Percentiles rank a stretch among this genome's conserved stretches.
Conservation (phyloP, 2,113 vertebrate genomes). For the Stictonetta naevosa region DNA sequence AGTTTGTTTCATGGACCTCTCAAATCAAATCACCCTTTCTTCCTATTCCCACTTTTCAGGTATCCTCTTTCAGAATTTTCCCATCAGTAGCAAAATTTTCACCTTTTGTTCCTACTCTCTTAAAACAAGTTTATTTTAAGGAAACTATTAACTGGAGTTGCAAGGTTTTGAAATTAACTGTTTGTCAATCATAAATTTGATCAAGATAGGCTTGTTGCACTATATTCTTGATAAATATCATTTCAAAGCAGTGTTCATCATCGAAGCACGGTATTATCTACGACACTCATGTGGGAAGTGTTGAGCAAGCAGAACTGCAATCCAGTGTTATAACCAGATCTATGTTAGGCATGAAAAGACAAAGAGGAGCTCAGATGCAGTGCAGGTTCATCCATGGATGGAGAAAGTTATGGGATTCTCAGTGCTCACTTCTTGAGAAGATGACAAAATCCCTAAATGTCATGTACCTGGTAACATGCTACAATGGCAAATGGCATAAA, state of each 20-base stretch:
- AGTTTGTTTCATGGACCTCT: background rate
- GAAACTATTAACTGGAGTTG: background rate
- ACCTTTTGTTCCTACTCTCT: background rate
- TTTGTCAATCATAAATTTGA: background rate
- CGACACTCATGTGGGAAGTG: rapidly evolving
- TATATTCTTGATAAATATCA: background rate
- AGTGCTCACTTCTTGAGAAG: background rate
- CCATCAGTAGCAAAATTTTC: background rate
- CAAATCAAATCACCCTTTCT: background rate
- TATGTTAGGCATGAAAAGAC: background rate
- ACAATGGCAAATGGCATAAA: background rate
- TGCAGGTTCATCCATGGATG: background rate
- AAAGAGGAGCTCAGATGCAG: background rate
- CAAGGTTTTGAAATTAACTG: background rate
- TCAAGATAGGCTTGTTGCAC: background rate
- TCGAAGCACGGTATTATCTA: background rate
- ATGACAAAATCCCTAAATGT: background rate
- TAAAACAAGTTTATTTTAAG: background rate
- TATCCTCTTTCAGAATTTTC: background rate
- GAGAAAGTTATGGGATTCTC: background rate
- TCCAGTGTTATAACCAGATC: background rate
- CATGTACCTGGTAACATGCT: background rate
- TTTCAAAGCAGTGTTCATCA: background rate
- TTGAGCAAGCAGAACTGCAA: background rate
- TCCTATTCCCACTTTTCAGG: background rate